These are phyloP conservation scores for Cliona cf. orientalis DNA, from an alignment of 37 sponge, comb jelly and placozoan genomes.

Conservation along the genomic window DNA sequence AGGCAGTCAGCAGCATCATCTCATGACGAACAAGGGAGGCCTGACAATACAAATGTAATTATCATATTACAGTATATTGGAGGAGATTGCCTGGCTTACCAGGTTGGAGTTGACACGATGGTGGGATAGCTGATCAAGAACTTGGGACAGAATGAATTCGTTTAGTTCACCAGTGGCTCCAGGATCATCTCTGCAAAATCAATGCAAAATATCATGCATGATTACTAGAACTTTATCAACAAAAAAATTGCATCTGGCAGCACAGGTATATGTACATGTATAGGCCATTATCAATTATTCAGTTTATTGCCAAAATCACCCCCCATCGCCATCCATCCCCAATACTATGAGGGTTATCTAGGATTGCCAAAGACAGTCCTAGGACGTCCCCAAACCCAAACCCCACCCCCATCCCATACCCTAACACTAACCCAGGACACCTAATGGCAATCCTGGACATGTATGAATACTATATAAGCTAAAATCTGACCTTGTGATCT, in stretches of 20 bases:
- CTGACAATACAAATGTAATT: slow-evolving; percentile 14
- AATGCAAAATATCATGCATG: too few species aligned
- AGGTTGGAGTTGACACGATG: slow-evolving; percentile 64
- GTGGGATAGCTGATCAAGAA: slow-evolving; percentile 47
- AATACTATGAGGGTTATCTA: too few species aligned
- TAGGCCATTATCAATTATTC: neutral
- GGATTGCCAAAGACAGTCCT: too few species aligned
- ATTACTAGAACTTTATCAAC: too few species aligned
- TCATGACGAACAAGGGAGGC: slow-evolving; percentile 76
- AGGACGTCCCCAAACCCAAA: too few species aligned
- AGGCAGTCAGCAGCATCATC: slow-evolving; percentile 75
- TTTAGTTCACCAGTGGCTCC: slow-evolving; percentile 71
- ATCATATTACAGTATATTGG: neutral
- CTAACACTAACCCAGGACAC: too few species aligned
- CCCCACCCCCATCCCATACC: too few species aligned
- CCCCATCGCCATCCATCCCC: too few species aligned
- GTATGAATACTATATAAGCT: neutral
- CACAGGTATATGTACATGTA: neutral
- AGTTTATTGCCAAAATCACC: too few species aligned
- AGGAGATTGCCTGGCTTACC: slow-evolving; percentile 20
- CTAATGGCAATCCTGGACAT: too few species aligned
- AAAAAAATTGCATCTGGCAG: neutral
- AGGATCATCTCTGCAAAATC: slow-evolving; percentile 52
- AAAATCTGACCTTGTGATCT: slow-evolving; percentile 71
- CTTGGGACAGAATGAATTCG: slow-evolving; percentile 43